These are phyloP conservation scores for Conchocele bisecta DNA, from an alignment of 2,888 invertebrate species.

Conservation along the genomic window DNA sequence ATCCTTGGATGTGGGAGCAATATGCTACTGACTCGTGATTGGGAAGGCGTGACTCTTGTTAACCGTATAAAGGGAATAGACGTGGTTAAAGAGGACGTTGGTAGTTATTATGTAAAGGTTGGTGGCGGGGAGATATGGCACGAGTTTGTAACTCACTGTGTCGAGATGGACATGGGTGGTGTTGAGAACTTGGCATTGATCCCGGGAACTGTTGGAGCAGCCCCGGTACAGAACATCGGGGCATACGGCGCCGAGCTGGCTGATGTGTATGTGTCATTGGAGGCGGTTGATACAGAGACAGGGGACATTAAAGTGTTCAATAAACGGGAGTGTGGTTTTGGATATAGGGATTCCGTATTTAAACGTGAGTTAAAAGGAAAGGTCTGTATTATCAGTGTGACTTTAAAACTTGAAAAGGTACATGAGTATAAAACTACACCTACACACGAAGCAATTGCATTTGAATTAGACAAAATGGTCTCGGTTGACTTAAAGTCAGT, in stretches of 20 bases:
- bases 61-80: background rate
- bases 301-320: background rate
- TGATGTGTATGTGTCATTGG: background rate
- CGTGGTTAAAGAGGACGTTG: background rate
- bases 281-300: background rate
- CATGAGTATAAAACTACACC: background rate
- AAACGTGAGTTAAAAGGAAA: background rate
- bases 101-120: background rate
- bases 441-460: background rate
- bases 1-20: background rate
- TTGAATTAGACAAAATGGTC: too few species aligned
- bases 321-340: background rate
- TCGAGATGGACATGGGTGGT: background rate
- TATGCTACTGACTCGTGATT: background rate
- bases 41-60: background rate
- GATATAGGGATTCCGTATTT: background rate
- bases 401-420: background rate
- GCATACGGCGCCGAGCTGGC: slow-evolving; percentile 8
- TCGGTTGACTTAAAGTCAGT: too few species aligned
- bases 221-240: slow-evolving; percentile 8
- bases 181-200: slow-evolving; percentile 5
- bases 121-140: background rate
- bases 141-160: background rate
- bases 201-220: background rate
- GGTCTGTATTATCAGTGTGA: background rate